phyloP scores from a whole-genome alignment of 2,113 vertebrate species.

The Neomonachus schauinslandi region DNA sequence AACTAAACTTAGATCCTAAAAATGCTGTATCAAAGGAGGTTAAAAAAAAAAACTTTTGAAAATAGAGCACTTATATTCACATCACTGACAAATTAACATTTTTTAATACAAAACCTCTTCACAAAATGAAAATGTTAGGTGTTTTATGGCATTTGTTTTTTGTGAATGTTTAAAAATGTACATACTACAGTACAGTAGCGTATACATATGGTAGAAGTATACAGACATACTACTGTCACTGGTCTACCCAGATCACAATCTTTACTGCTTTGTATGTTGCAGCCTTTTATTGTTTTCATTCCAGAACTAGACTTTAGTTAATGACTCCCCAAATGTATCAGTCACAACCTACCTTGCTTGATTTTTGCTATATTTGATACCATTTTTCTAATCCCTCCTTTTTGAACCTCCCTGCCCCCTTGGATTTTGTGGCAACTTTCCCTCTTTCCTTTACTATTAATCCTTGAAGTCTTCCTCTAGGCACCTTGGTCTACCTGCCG shows the following conservation, averaged over 20 bases:
- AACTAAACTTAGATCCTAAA: neutral
- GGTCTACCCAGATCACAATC: neutral
- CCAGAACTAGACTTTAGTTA: neutral
- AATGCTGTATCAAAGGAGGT: neutral
- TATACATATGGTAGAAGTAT: neutral
- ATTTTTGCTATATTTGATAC: neutral
- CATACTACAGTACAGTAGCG: fast-evolving
- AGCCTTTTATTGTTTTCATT: neutral
- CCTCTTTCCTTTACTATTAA: neutral
- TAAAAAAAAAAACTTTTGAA: neutral
- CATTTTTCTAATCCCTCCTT: neutral
- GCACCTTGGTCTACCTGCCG: neutral
- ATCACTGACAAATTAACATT: neutral
- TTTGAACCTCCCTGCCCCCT: neutral
- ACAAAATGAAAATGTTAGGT: neutral
- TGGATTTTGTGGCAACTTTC: neutral
- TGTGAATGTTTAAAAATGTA: neutral
- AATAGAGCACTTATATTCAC: neutral
- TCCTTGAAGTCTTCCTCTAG: neutral
- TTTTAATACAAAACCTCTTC: too few species aligned
- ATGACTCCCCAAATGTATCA: neutral
- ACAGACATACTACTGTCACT: too few species aligned
- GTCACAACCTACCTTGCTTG: neutral
- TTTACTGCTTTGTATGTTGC: neutral
- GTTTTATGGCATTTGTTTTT: neutral